These are phyloP conservation scores for Spinus olivaceus DNA, from an alignment of 2,797 vertebrate species.

Conservation along the genomic window DNA sequence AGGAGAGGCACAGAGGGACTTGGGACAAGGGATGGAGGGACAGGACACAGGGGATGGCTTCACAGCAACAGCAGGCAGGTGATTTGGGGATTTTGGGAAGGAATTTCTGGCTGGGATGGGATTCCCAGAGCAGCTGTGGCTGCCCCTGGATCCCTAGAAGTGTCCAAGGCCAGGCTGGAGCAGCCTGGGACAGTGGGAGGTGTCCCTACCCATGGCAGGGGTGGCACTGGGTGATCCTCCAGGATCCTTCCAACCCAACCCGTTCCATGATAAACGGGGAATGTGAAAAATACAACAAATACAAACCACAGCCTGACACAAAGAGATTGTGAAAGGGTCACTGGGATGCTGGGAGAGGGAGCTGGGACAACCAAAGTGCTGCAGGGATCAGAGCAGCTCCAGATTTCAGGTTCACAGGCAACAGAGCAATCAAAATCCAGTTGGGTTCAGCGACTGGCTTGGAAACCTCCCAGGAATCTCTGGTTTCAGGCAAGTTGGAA, in stretches of 20 bases:
- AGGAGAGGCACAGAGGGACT: neutral
- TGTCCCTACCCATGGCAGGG: neutral
- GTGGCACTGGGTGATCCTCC: neutral
- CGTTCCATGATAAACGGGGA: neutral
- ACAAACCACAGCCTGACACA: neutral
- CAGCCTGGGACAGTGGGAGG: rapidly evolving
- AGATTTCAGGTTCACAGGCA: neutral
- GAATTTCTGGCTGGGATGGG: neutral
- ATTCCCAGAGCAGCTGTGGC: neutral
- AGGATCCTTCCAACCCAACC: neutral
- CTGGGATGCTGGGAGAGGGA: neutral
- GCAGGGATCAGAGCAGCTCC: neutral
- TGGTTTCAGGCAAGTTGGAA: neutral
- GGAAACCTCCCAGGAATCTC: constrained; percentile 31
- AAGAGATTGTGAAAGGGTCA: neutral
- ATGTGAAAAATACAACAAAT: neutral
- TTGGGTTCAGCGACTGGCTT: neutral
- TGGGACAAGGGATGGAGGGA: neutral
- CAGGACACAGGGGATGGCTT: neutral
- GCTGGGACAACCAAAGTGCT: neutral
- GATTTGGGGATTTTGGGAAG: neutral
- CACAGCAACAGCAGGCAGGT: neutral
- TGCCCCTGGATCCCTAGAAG: neutral
- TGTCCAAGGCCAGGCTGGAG: rapidly evolving
- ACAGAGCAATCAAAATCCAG: neutral